Evolutionary conservation across 2,113 vertebrate species (phyloP).

Genomic region (Ptilorrhoa leucosticta): DNA sequence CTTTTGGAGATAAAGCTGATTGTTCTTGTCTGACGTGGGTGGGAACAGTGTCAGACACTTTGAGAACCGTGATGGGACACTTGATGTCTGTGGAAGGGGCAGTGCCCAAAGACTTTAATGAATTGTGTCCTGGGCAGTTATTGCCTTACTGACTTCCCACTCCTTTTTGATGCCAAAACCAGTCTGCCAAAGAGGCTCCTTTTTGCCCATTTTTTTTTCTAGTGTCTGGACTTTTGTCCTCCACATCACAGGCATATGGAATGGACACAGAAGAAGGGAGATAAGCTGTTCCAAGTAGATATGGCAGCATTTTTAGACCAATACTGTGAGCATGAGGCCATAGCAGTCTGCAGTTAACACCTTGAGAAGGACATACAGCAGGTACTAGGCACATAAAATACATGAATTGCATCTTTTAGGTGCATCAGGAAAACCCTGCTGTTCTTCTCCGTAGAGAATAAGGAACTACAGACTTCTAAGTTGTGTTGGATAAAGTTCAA

Average conservation of each 20-base stretch:
- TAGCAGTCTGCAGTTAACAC: neutral
- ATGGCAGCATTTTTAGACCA: neutral
- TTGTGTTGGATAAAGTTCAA: neutral
- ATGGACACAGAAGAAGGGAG: neutral
- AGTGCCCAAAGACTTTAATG: neutral
- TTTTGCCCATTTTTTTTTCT: neutral
- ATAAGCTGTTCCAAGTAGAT: neutral
- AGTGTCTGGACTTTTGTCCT: neutral
- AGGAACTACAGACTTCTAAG: neutral
- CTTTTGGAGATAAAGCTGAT: neutral
- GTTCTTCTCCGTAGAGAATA: neutral
- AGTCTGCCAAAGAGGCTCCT: neutral
- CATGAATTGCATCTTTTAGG: neutral
- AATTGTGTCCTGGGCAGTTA: neutral
- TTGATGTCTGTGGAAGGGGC: neutral
- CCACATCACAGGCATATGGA: neutral
- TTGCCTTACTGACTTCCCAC: neutral
- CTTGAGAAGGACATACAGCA: neutral
- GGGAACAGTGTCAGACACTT: neutral
- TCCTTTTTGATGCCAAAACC: neutral
- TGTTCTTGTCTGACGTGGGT: neutral
- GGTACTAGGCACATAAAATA: neutral
- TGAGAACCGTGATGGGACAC: neutral
- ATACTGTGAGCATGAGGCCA: neutral
- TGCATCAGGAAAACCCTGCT: neutral